Evolutionary conservation across 2,113 vertebrate species (phyloP).

Genomic region (Ursus arctos): DNA sequence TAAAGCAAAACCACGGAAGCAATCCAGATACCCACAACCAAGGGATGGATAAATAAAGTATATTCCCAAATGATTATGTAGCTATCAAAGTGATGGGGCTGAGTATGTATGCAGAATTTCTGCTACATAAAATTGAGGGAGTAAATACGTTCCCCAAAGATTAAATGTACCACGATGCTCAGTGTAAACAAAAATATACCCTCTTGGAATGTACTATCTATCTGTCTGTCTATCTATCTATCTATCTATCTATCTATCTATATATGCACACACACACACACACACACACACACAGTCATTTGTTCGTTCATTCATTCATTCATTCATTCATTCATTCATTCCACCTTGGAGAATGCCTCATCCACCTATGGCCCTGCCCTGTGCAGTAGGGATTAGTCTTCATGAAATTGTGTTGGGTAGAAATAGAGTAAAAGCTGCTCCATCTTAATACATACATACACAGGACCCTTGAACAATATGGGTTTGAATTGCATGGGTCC

Average conservation of each 20-base stretch:
- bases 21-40: neutral
- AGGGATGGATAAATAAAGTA: neutral
- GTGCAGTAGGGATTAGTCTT: slow-evolving; percentile 74
- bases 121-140: neutral
- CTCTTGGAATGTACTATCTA: neutral
- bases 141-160: neutral
- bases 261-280: neutral
- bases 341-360: neutral
- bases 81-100: neutral
- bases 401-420: slow-evolving; percentile 66
- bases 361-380: slow-evolving; percentile 32
- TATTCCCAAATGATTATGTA: neutral
- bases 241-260: too few species aligned
- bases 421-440: slow-evolving; percentile 79
- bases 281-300: too few species aligned
- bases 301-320: too few species aligned
- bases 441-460: neutral
- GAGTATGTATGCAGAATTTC: neutral
- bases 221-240: too few species aligned
- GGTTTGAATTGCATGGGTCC: neutral
- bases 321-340: neutral
- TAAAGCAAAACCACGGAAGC: neutral
- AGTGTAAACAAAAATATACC: neutral
- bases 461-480: neutral
- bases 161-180: neutral